Conservation (phyloP, 2,888 invertebrate genomes). For the Linnaemya tessellans region DNA sequence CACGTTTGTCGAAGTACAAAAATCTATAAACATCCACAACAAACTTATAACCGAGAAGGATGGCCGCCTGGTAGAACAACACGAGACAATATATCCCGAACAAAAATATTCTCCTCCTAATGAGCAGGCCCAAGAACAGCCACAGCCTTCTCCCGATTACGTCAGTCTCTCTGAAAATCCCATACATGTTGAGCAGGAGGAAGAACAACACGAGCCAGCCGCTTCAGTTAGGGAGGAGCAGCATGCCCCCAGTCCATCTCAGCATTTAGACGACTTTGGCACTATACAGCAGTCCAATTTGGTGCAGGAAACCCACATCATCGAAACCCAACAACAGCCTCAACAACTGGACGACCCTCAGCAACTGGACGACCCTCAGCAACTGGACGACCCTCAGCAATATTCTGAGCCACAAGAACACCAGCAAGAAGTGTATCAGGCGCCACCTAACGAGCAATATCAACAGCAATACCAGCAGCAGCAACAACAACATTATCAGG, state of each 20-base stretch:
- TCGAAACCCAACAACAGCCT: constrained; percentile 81
- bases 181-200: constrained; percentile 78
- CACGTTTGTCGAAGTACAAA: constrained; percentile 87
- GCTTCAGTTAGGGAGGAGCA: constrained; percentile 59
- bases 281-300: constrained; percentile 80
- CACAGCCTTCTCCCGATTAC: constrained; percentile 70
- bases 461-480: constrained; percentile 35
- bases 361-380: not conserved
- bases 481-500: not conserved
- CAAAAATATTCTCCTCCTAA: constrained; percentile 36
- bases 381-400: not conserved
- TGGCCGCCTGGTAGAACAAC: constrained; percentile 79
- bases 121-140: not conserved
- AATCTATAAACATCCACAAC: constrained; percentile 85
- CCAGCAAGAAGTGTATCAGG: too few relatives aligned
- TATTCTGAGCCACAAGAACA: not conserved
- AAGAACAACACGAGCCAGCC: constrained; percentile 69
- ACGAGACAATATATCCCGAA: constrained; percentile 79
- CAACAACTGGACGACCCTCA: not conserved
- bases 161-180: constrained; percentile 77
- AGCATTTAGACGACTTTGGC: constrained; percentile 49
- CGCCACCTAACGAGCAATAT: too few relatives aligned
- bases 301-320: constrained; percentile 73
- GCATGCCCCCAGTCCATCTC: constrained; percentile 44
- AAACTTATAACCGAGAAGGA: constrained; percentile 82